Base-by-base conservation (phyloP, 2,113 vertebrate species). In the Rhodinocichla rosea region DNA sequence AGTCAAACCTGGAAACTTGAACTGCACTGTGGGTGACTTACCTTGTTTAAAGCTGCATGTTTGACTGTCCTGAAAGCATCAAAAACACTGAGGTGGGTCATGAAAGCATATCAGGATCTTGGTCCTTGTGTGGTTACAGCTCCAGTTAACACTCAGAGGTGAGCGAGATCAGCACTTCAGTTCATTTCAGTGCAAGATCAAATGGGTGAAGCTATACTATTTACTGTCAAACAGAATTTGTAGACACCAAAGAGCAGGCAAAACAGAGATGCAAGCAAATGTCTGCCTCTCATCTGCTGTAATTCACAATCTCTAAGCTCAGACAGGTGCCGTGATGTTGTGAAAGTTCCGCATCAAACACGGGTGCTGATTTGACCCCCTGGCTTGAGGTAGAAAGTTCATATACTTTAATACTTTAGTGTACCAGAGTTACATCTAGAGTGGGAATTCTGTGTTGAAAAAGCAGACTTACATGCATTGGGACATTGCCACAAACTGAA, bases 121-220 rank as follows among this genome's bases (percentile, higher is more conserved):
- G 57, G 30, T 79, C 37, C 50, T 63, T n/a, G 3, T 24, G n/a
- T 47, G 32, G 53, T 44, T 87, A 62, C 28, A 52, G 45, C 37
- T 73, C 63, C 21, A 28, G 33, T 33, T 91, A 75, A 35, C 0
- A 0, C 15, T 62, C 2, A 0, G 35, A 33, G 33, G 17, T 69
- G n/a, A 19, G 39, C 19, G 37, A n/a, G 17, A 33, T 53, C 76
- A 67, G 69, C 42, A 23, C 7, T 69, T 76, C 1, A 49, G 65
- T 68, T 40, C 26, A 27, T 53, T 49, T 83, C 30, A 47, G 49
- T 65, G 53, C 37, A 76, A 87, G 70, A 82, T 76, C 28, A 76
- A 57, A 65, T 42, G 49, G 32, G 17, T 44, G 53, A 82, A 90
- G 15, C 23, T 55, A 33, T 75, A 50, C n/a, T 87, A 33, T 56